These are phyloP conservation scores for Gasteruption jaculator DNA, from an alignment of 2,888 invertebrate species.

Conservation along the genomic window DNA sequence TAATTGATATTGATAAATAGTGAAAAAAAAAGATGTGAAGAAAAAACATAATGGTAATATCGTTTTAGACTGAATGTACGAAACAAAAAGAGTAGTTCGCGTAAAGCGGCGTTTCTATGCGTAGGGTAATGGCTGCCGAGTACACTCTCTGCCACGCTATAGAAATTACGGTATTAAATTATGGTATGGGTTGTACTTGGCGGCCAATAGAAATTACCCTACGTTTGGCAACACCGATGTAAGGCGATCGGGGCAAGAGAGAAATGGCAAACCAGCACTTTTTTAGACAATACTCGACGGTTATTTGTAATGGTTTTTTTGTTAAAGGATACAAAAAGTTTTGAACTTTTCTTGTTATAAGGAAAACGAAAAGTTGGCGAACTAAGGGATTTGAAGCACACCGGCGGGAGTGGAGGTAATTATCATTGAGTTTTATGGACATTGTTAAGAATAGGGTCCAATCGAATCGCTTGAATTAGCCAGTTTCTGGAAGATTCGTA, in stretches of 20 bases:
- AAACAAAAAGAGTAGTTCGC: conserved; percentile 22
- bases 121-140: no score
- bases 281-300: conserved; percentile 44
- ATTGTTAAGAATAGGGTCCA: conserved; percentile 38
- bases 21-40: conserved; percentile 9
- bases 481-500: conserved; percentile 41
- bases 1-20: no score
- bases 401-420: conserved; percentile 4
- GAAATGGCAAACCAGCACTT: conserved; percentile 29
- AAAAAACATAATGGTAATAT: conserved; percentile 16
- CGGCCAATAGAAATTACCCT: no score
- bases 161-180: no score
- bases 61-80: conserved; percentile 39
- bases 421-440: conserved; percentile 23
- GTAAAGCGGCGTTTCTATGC: no score
- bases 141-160: no score
- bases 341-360: conserved; percentile 17
- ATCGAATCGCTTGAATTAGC: conserved; percentile 36
- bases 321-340: conserved; percentile 23
- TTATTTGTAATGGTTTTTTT: conserved; percentile 30
- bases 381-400: no score
- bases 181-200: no score
- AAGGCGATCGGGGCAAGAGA: conserved; percentile 16
- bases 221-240: no score
- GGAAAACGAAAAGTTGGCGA: conserved; percentile 15